phyloP scores from a whole-genome alignment of 2,797 vertebrate genomes.

The Helostoma temminkii region DNA sequence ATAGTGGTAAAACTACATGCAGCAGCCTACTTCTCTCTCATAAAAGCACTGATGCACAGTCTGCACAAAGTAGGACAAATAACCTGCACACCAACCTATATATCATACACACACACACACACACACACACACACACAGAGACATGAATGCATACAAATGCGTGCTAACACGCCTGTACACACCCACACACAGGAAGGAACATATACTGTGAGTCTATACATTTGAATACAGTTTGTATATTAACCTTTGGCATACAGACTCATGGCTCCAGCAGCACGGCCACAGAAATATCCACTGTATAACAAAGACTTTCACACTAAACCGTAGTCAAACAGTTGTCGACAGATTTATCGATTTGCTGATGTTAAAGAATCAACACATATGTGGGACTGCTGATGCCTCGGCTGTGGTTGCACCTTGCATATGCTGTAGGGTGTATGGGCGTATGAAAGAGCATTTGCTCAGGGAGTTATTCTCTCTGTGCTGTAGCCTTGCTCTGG shows the following conservation, averaged over 20 bases:
- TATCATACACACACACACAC: background rate
- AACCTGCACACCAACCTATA: conserved; percentile 2
- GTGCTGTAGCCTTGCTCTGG: background rate
- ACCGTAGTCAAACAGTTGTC: no score
- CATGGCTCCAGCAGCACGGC: background rate
- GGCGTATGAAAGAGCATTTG: background rate
- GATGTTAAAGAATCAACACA: no score
- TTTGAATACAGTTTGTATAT: background rate
- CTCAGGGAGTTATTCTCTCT: background rate
- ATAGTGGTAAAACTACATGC: conserved; percentile 7
- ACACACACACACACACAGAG: no score
- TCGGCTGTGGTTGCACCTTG: no score
- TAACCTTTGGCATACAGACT: background rate
- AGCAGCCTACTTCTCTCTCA: background rate
- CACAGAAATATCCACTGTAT: background rate
- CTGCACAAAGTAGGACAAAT: conserved; percentile 27
- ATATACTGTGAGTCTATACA: background rate
- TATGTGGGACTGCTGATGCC: no score
- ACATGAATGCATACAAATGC: background rate
- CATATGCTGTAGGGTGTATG: no score
- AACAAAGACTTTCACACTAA: background rate
- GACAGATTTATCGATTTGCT: no score
- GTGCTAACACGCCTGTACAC: conserved; percentile 28
- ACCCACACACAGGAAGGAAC: conserved; percentile 22
- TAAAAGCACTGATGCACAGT: background rate